Percentiles rank a stretch among this genome's conserved stretches.
Evolutionary conservation across 2,888 invertebrate genomes (phyloP).

Genomic region (Nineta flava): DNA sequence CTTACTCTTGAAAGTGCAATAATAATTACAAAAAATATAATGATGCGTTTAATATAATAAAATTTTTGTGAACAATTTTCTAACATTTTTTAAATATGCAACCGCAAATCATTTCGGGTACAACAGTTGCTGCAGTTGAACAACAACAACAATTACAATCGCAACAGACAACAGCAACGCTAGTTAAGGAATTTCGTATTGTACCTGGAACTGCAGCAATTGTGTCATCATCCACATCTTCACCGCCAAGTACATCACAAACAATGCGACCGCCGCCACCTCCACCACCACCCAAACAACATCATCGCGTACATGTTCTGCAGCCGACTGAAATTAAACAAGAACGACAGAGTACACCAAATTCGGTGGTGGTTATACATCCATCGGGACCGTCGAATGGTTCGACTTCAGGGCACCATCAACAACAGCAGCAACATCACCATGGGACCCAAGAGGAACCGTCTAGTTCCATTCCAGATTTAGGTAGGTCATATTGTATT

Average conservation of each 20-base stretch:
- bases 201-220: constrained; percentile 16
- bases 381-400: constrained; percentile 17
- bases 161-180: background rate
- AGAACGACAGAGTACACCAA: background rate
- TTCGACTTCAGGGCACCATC: constrained; percentile 9
- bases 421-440: constrained; percentile 3
- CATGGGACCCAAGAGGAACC: constrained; percentile 52
- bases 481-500: constrained; percentile 45
- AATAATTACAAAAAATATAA: background rate
- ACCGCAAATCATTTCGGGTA: background rate
- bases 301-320: background rate
- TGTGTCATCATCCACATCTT: constrained; percentile 7
- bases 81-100: background rate
- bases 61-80: no score
- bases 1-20: background rate
- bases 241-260: constrained; percentile 18
- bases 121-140: background rate
- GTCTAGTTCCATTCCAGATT: constrained; percentile 74
- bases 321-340: constrained; percentile 4
- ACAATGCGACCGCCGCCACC: constrained; percentile 42
- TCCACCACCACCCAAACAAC: constrained; percentile 26
- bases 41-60: background rate
- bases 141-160: background rate
- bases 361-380: background rate
- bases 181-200: constrained; percentile 22